Evolutionary conservation across 2,888 invertebrate species (phyloP), one percentile per base, ranked within the genome.

Genomic region (Andrena dorsata): DNA sequence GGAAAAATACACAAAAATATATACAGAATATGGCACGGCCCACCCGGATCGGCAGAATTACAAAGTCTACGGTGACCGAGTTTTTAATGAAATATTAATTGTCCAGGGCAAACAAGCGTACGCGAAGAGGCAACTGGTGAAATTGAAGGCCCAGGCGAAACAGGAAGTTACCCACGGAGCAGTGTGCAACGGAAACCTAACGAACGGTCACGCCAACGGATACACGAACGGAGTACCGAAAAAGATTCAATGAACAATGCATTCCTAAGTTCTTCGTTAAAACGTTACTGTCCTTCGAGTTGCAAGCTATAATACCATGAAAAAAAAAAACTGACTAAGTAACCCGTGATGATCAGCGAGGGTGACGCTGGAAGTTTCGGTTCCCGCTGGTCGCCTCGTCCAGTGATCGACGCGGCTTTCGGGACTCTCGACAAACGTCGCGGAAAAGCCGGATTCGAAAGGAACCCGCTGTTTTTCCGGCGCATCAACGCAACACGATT

Each of bases 61-160:
- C 13, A 41, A 16, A 41, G 41, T 16, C 41, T 41, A 16, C 41
- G 41, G 16, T 41, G 41, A 41, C 4, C 16, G 16, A 41, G 16
- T 16, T 16, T 41, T 16, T 1, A 41, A 41, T 32, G 6, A 41
- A 41, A 65, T 20, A 41, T 51, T 10, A n/a, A 61, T 32, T 71
- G 20, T 47, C 35, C 88, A 93, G 93, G 93, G 93, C 64, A 93
- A 93, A 85, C 91, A 90, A 82, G 93, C 90, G n/a, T 93, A 93
- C 73, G 92, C 90, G 10, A 88, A 91, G 47, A 91, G 90, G 58
- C 88, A 86, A 76, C 71, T 86, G 72, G 83, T 89, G 72, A 91
- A 87, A 81, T 49, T 86, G 83, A 90, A 85, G 63, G 69, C 80
- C 47, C 13, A 76, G 53, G 32, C 51, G 53, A 71, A 79, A 10